Conservation (phyloP, 1,140 invertebrate species). For the Drosophila santomea region DNA sequence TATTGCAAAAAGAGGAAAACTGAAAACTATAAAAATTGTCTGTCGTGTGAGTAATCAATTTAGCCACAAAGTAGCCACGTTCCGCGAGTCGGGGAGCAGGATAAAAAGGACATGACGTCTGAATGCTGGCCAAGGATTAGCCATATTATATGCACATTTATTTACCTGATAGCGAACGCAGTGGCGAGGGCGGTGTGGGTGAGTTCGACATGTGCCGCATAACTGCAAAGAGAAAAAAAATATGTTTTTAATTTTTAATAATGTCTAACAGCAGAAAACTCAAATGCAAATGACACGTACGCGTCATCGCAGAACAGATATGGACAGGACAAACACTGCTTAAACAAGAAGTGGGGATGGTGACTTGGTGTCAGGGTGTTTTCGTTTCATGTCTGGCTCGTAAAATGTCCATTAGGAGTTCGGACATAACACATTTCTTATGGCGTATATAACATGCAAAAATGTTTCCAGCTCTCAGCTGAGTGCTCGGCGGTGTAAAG, state of each 20-base stretch:
- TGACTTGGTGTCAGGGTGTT: slow-evolving; percentile 9
- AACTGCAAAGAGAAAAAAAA: slow-evolving; percentile 69
- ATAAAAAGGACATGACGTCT: slow-evolving; percentile 57
- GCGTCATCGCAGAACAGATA: slow-evolving; percentile 6
- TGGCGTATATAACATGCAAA: slow-evolving; percentile 71
- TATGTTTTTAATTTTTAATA: slow-evolving; percentile 32
- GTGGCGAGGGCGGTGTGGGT: slow-evolving; percentile 79
- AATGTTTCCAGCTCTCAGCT: slow-evolving; percentile 29
- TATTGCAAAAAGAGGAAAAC: slow-evolving; percentile 31
- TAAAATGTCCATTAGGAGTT: slow-evolving; percentile 83
- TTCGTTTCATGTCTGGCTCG: slow-evolving; percentile 51
- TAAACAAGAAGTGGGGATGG: background rate
- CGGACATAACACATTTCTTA: slow-evolving; percentile 58
- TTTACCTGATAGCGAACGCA: slow-evolving; percentile 82
- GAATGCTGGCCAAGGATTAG: slow-evolving; percentile 75
- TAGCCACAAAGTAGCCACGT: slow-evolving; percentile 81
- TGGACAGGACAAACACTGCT: slow-evolving; percentile 5
- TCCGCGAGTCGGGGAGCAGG: slow-evolving; percentile 25
- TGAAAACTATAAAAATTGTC: slow-evolving; percentile 47
- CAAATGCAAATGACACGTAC: slow-evolving; percentile 76
- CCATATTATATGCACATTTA: slow-evolving; percentile 23
- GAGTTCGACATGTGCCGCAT: slow-evolving; percentile 83
- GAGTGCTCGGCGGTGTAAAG: slow-evolving; percentile 62
- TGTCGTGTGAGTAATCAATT: slow-evolving; percentile 79
- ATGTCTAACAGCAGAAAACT: background rate